Percentiles rank a stretch among this genome's conserved stretches.
These are phyloP conservation scores for Cryptocephalus moraei DNA, from an alignment of 2,888 invertebrate species.

Conservation along the genomic window DNA sequence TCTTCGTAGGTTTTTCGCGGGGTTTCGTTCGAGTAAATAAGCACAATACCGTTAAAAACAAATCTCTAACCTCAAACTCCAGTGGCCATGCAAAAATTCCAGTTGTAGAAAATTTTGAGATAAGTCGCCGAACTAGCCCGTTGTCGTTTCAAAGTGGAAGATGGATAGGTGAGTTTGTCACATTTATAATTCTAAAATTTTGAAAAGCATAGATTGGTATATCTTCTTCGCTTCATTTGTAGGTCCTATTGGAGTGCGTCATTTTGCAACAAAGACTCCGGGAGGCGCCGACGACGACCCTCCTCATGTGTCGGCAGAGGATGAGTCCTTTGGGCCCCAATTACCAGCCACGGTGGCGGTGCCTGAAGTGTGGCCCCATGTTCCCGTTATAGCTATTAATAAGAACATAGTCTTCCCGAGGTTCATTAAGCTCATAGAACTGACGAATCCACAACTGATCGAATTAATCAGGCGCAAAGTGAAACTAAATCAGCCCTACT, in stretches of 20 bases:
- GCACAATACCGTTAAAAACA: no score
- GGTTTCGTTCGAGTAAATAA: no score
- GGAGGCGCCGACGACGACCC: slow-evolving; percentile 23
- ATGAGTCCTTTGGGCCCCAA: slow-evolving; percentile 42
- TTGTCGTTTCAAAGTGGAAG: no score
- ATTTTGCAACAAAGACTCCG: slow-evolving; percentile 18
- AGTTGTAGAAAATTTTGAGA: no score
- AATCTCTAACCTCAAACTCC: no score
- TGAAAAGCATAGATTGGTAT: no score
- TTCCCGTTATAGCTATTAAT: slow-evolving; percentile 89
- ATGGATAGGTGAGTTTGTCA: no score
- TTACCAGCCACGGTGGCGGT: slow-evolving; percentile 84
- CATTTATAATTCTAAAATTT: no score
- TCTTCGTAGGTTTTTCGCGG: no score
- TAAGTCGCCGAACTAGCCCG: no score
- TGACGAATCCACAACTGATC: slow-evolving; percentile 78
- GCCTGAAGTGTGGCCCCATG: slow-evolving; percentile 93
- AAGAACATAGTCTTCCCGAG: slow-evolving; percentile 95
- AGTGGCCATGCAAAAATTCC: no score
- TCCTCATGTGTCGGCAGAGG: slow-evolving; percentile 21
- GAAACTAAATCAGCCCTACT: slow-evolving; percentile 91
- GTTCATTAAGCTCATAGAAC: slow-evolving; percentile 94
- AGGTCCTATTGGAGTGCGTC: slow-evolving; percentile 6
- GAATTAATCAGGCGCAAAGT: slow-evolving; percentile 88
- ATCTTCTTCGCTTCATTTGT: no score